phyloP scores from a whole-genome alignment of 2,113 vertebrate species.

The Muntiacus muntjak region DNA sequence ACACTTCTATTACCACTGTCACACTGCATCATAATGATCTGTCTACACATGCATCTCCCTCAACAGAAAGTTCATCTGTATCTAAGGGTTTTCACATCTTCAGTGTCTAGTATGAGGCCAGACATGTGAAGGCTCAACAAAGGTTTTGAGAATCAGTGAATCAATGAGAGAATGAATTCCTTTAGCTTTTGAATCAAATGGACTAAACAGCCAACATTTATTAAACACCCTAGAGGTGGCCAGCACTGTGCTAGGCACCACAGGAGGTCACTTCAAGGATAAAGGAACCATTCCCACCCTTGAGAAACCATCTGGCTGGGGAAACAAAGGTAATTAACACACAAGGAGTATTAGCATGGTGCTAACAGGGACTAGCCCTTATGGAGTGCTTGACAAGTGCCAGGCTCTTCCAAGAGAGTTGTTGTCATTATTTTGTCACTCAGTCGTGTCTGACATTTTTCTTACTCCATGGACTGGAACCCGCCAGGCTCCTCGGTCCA shows the following conservation, averaged over 20 bases:
- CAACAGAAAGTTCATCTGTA: neutral
- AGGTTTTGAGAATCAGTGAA: neutral
- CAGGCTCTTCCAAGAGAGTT: neutral
- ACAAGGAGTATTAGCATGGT: rapidly evolving
- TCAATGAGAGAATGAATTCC: neutral
- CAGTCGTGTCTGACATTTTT: neutral
- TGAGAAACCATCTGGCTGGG: neutral
- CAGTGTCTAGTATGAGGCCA: neutral
- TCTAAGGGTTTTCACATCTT: neutral
- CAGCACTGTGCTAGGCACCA: neutral
- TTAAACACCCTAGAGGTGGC: neutral
- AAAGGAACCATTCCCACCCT: neutral
- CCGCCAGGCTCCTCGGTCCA: neutral
- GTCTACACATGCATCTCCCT: rapidly evolving
- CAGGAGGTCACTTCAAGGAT: neutral
- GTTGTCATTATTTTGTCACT: neutral
- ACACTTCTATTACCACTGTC: neutral
- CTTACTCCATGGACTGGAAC: neutral
- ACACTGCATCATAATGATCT: rapidly evolving
- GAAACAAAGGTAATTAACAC: neutral
- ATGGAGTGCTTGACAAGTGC: too few species aligned
- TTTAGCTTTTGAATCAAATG: neutral
- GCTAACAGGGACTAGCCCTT: neutral
- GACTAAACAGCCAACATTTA: neutral
- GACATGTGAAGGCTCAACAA: neutral